A percentile compares a stretch with the other conserved stretches of the same genome.
Evolutionary conservation across 1,140 invertebrate species (phyloP).

Genomic region (Bombus waltoni): DNA sequence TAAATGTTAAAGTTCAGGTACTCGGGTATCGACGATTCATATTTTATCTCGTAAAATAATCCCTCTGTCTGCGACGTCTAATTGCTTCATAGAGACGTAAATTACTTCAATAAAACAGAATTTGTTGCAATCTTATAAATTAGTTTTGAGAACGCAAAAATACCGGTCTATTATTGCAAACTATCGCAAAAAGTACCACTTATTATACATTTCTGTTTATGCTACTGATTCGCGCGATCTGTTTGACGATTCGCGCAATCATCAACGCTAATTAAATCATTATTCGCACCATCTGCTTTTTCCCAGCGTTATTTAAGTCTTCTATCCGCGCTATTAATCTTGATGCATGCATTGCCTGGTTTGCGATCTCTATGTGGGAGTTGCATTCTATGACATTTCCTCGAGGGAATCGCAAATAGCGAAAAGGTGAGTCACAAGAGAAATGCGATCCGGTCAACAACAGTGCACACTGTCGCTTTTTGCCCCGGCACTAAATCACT

Average conservation of each 20-base stretch:
- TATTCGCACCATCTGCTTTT: neutral
- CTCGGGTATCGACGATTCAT: too few relatives aligned
- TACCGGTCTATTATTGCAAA: too few relatives aligned
- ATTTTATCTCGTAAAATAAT: too few relatives aligned
- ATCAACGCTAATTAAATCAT: neutral
- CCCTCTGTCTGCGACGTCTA: too few relatives aligned
- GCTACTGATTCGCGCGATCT: neutral
- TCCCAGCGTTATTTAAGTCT: neutral
- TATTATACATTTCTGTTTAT: too few relatives aligned
- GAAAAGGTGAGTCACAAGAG: slow-evolving; percentile 29
- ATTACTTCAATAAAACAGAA: too few relatives aligned
- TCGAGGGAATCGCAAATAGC: neutral
- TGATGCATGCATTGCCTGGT: neutral
- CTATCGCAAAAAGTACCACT: too few relatives aligned
- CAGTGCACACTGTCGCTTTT: slow-evolving; percentile 41
- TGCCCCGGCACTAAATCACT: slow-evolving; percentile 51
- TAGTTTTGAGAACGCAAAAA: too few relatives aligned
- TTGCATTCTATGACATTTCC: neutral
- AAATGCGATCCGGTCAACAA: slow-evolving; percentile 52
- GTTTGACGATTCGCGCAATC: neutral
- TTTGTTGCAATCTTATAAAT: too few relatives aligned
- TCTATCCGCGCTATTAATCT: neutral
- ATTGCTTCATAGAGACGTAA: too few relatives aligned
- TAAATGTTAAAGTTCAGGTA: too few relatives aligned
- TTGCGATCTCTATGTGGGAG: neutral